These are phyloP conservation scores for Muscicapa striata DNA, from an alignment of 2,797 vertebrate species.

Conservation along the genomic window DNA sequence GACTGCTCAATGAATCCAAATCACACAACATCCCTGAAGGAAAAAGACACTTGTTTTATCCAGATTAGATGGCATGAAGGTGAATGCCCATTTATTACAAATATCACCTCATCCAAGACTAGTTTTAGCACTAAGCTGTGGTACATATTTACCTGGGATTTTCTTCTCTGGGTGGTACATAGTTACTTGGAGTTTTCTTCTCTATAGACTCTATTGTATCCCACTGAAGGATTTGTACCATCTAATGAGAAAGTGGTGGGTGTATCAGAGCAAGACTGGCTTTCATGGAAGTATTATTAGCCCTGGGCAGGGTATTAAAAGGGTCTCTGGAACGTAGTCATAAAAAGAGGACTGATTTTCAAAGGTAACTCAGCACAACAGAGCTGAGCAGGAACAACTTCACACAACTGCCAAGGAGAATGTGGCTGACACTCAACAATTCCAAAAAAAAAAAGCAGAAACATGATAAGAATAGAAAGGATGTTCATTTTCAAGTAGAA, in stretches of 20 bases:
- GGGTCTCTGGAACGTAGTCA: slow-evolving; percentile 40
- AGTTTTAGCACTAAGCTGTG: neutral
- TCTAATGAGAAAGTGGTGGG: neutral
- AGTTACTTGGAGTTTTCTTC: neutral
- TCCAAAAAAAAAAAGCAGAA: slow-evolving; percentile 71
- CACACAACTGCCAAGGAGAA: slow-evolving; percentile 73
- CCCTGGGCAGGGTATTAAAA: slow-evolving; percentile 6
- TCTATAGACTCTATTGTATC: neutral
- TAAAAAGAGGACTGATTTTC: slow-evolving; percentile 60
- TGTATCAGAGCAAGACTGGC: neutral
- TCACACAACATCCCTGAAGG: neutral
- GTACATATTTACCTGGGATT: neutral
- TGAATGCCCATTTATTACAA: neutral
- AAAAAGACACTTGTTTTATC: neutral
- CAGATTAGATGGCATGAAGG: neutral
- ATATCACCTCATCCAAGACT: neutral
- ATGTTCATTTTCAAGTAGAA: slow-evolving; percentile 80
- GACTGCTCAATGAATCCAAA: neutral
- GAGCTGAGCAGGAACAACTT: slow-evolving; percentile 60
- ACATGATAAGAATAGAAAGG: slow-evolving; percentile 80
- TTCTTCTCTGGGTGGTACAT: too few relatives aligned
- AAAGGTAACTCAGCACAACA: slow-evolving; percentile 75
- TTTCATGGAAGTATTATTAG: neutral
- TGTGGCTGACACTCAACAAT: slow-evolving; percentile 75
- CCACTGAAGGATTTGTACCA: neutral